Base-by-base conservation (phyloP, 2,113 vertebrate genomes). In the Misgurnus mizolepis region DNA sequence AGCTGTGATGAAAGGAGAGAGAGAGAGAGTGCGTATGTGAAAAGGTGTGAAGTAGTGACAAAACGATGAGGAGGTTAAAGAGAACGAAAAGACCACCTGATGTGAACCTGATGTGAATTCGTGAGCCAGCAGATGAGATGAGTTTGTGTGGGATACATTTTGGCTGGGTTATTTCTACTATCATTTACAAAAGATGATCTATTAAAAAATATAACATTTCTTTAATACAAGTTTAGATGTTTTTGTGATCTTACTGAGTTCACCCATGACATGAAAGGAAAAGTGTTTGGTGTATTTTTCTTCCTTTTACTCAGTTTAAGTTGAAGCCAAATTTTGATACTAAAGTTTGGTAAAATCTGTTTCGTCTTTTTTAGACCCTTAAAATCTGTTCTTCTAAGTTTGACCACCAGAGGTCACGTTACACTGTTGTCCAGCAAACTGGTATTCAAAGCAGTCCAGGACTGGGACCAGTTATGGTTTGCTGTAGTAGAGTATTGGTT, bases 331-430 rank as follows among this genome's bases (percentile, higher is more conserved):
- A 49, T n/a, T n/a, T n/a, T n/a, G n/a, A n/a, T 39, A 12, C 18
- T 47, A 0, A 7, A 7, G 10, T 47, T 47, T 47, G 27, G 27
- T 34, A 5, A 47, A 47, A 2, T 47, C 6, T 2, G 45, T 7
- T 8, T 34, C 27, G 1, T 34, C 27, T 34, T 8, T 47, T 47
- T 0, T 8, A 7, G 10, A 47, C 45, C 10, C 45, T 47, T 47
- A 7, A 47, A 47, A 7, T 47, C 45, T 18, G 14, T 34, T 4
- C 1, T n/a, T 61, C 41, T 34, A 39, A 45, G 10, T 79, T 75
- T 83, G 81, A 71, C 84, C 73, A 86, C 85, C 80, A 86, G 84
- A 88, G 82, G 85, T 82, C 60, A 72, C 83, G 78, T 2, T 66
- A 55, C 40, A 78, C 64, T 4, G 64, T 3, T 49, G 55, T 60